Percentiles rank a stretch among this genome's conserved stretches.
These are phyloP conservation scores for Anaspis maculata DNA, from an alignment of 2,888 invertebrate species.

Conservation along the genomic window DNA sequence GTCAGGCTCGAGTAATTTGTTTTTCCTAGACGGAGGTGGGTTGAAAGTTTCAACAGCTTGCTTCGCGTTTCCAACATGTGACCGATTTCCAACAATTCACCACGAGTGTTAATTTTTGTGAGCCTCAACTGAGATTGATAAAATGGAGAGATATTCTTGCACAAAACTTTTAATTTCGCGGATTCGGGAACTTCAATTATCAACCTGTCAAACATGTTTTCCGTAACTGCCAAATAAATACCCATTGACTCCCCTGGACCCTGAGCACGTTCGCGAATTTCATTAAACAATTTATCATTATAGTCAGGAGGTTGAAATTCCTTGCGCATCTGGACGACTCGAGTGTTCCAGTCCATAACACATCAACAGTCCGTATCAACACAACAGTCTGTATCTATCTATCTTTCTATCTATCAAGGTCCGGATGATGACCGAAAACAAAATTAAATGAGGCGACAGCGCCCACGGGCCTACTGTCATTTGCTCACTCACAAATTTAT, in stretches of 20 bases:
- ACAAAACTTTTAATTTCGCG: neutral
- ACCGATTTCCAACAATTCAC: neutral
- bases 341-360: too few species aligned
- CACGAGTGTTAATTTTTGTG: neutral
- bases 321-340: too few species aligned
- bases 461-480: too few species aligned
- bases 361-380: too few species aligned
- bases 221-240: neutral
- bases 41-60: neutral
- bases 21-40: neutral
- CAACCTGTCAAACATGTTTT: neutral
- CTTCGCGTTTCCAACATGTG: neutral
- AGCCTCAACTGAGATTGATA: constrained; percentile 1
- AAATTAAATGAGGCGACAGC: too few species aligned
- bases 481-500: too few species aligned
- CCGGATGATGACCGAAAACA: too few species aligned
- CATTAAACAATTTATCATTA: constrained; percentile 1
- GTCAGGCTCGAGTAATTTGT: constrained; percentile 1
- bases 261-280: too few species aligned
- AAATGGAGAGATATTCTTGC: neutral
- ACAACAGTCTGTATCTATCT: too few species aligned
- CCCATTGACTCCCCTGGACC: neutral
- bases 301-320: constrained; percentile 2
- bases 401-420: too few species aligned
- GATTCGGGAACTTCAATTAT: constrained; percentile 1